phyloP scores from a whole-genome alignment of 2,113 vertebrate genomes.

The Oxyura jamaicensis region DNA sequence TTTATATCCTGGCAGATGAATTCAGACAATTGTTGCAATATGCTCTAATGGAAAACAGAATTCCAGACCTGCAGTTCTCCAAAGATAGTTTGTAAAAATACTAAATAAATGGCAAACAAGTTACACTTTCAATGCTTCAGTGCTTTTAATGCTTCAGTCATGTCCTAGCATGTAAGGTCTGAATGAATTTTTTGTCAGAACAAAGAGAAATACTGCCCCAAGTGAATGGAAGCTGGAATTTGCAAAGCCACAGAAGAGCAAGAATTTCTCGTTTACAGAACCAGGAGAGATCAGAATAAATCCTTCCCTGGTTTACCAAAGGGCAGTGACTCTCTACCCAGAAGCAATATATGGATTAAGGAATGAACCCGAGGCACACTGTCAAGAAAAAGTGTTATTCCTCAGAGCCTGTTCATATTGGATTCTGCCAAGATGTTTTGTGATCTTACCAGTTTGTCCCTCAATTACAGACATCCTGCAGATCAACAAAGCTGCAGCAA shows the following conservation, averaged over 20 bases:
- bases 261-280: background rate
- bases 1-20: background rate
- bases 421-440: background rate
- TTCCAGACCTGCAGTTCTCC: background rate
- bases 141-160: background rate
- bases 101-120: background rate
- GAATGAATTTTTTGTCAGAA: background rate
- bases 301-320: background rate
- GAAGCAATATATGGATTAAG: background rate
- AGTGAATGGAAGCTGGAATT: background rate
- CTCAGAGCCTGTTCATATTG: background rate
- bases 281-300: background rate
- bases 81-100: background rate
- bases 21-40: background rate
- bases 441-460: conserved; percentile 84
- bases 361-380: background rate
- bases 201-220: background rate
- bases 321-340: background rate
- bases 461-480: conserved; percentile 88
- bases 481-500: conserved; percentile 89
- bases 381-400: background rate
- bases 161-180: background rate
- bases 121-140: background rate
- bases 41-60: background rate
- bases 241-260: background rate